Conservation (phyloP, 2,888 invertebrate species). For the Proisotoma minuta region DNA sequence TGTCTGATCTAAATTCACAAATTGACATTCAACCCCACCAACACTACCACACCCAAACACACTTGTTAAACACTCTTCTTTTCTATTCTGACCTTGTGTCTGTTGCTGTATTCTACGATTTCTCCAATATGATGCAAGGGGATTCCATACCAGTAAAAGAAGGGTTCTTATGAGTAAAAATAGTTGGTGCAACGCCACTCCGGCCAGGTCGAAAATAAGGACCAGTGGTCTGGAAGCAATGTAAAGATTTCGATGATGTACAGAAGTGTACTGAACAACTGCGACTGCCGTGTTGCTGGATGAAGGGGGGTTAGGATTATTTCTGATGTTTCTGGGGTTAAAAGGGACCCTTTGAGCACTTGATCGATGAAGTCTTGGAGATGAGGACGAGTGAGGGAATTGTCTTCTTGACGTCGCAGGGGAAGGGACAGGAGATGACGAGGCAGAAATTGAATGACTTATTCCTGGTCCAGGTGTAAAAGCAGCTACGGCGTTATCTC, state of each 20-base stretch:
- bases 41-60: background rate
- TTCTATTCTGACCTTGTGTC: slow-evolving; percentile 45
- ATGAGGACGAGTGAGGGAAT: slow-evolving; percentile 17
- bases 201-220: slow-evolving; percentile 43
- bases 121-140: slow-evolving; percentile 41
- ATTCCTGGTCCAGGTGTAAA: too few species aligned
- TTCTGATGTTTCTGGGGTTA: background rate
- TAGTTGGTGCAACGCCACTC: slow-evolving; percentile 41
- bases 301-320: background rate
- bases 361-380: slow-evolving; percentile 20
- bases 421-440: background rate
- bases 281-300: background rate
- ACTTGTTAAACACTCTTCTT: background rate
- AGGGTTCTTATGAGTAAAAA: slow-evolving; percentile 43
- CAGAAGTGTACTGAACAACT: slow-evolving; percentile 24
- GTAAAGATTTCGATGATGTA: slow-evolving; percentile 45
- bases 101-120: slow-evolving; percentile 34
- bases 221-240: slow-evolving; percentile 42
- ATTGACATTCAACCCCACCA: background rate
- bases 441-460: background rate
- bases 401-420: slow-evolving; percentile 7
- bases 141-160: slow-evolving; percentile 44
- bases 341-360: slow-evolving; percentile 16
- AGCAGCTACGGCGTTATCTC: background rate
- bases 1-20: background rate